phyloP scores from a whole-genome alignment of 37 sponge, comb jelly and placozoan genomes.

The Spongilla lacustris region DNA sequence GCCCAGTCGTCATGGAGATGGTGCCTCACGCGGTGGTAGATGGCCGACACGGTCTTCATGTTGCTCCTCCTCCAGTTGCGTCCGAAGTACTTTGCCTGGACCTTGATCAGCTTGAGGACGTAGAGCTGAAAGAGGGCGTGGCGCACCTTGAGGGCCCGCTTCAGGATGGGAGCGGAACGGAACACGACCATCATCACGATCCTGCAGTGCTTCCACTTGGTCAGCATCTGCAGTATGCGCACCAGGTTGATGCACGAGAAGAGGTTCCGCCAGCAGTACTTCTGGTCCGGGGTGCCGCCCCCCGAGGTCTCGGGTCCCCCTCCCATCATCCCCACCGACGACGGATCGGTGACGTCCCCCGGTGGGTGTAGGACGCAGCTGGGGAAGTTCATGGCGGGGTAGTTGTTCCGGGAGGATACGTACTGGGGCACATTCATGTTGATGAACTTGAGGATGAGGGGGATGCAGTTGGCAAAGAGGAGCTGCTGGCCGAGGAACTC shows the following conservation, averaged over 20 bases:
- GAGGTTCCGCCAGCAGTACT: conserved; percentile 87
- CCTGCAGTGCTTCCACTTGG: conserved; percentile 95
- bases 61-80: conserved; percentile 90
- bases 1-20: conserved; percentile 98
- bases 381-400: conserved; percentile 78
- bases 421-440: conserved; percentile 91
- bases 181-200: conserved; percentile 96
- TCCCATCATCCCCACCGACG: background rate
- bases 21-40: conserved; percentile 93
- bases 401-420: conserved; percentile 77
- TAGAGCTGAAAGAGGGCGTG: conserved; percentile 91
- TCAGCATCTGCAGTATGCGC: conserved; percentile 91
- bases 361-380: conserved; percentile 64
- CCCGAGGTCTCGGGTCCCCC: conserved; percentile 30
- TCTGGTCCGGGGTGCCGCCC: conserved; percentile 28
- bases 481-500: conserved; percentile 95
- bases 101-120: conserved; percentile 92
- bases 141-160: conserved; percentile 89
- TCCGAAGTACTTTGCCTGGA: conserved; percentile 90
- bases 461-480: conserved; percentile 97
- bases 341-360: conserved; percentile 14
- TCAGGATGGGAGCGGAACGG: conserved; percentile 93
- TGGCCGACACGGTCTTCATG: conserved; percentile 93
- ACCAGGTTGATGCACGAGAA: conserved; percentile 93
- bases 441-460: conserved; percentile 92